phyloP scores from a whole-genome alignment of 92 coral and sea anemone genomes.

The Chrysogorgia sp. region DNA sequence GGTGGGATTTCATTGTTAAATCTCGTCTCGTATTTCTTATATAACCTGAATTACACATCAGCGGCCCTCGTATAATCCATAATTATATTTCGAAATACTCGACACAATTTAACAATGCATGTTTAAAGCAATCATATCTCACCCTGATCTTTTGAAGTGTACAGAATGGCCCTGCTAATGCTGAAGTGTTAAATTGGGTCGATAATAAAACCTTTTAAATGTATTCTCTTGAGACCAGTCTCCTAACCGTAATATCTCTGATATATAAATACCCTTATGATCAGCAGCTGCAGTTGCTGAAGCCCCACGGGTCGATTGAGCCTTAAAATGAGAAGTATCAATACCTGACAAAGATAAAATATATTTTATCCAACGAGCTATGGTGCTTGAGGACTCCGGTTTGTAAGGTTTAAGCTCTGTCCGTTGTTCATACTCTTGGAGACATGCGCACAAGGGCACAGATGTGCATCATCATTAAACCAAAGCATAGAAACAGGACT shows the following conservation, averaged over 20 bases:
- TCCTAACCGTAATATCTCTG: constrained; percentile 25
- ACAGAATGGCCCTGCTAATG: constrained; percentile 30
- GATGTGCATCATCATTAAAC: constrained; percentile 40
- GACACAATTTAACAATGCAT: constrained; percentile 42
- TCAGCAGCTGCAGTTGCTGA: constrained; percentile 19
- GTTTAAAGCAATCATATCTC: constrained; percentile 26
- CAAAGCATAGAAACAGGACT: constrained; percentile 51
- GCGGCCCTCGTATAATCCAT: constrained; percentile 45
- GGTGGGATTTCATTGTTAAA: constrained; percentile 46
- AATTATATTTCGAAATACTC: constrained; percentile 43
- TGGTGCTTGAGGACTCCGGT: constrained; percentile 12
- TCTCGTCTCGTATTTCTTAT: constrained; percentile 47
- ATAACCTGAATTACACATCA: constrained; percentile 34
- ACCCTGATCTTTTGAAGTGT: background rate
- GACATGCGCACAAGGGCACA: constrained; percentile 59
- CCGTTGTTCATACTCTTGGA: constrained; percentile 47
- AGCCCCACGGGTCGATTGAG: constrained; percentile 26
- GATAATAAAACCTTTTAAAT: constrained; percentile 32
- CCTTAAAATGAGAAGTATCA: constrained; percentile 7
- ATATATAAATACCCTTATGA: constrained; percentile 10
- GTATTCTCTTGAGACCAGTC: constrained; percentile 34
- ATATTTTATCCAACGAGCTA: constrained; percentile 29
- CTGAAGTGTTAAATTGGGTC: constrained; percentile 37
- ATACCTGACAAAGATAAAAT: background rate
- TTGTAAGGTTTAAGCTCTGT: constrained; percentile 15